Evolutionary conservation across 2,113 vertebrate genomes (phyloP).

Genomic region (Cariama cristata): DNA sequence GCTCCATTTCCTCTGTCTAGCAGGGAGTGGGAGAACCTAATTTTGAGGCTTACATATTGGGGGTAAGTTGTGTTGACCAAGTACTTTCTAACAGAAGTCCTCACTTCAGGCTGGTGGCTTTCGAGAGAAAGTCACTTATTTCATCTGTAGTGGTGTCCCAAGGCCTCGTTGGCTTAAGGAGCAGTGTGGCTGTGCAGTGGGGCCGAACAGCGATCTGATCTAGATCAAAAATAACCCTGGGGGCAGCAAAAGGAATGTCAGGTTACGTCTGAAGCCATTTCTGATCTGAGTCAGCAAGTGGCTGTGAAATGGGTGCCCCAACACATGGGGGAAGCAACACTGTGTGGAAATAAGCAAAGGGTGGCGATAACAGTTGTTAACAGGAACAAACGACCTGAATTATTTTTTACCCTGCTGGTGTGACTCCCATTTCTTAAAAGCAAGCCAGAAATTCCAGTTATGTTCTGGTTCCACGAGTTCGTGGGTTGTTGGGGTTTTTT

Average conservation of each 20-base stretch:
- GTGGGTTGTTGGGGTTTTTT: not conserved
- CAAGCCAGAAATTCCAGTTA: constrained; percentile 1
- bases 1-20: not conserved
- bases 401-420: not conserved
- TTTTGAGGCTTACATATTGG: not conserved
- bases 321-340: not conserved
- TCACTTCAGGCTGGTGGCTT: not conserved
- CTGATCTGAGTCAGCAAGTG: not conserved
- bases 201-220: not conserved
- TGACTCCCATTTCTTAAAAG: not conserved
- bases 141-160: not conserved
- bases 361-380: not conserved
- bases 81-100: not conserved
- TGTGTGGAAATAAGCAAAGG: not conserved
- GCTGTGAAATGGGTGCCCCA: not conserved
- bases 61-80: not conserved
- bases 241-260: not conserved
- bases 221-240: not conserved
- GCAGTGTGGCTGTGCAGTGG: not conserved
- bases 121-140: not conserved
- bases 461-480: not conserved
- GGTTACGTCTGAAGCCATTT: not conserved
- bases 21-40: not conserved
- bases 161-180: fast-evolving
- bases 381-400: not conserved